Evolutionary conservation across 2,888 invertebrate genomes (phyloP).

Genomic region (Harpalus rufipes): DNA sequence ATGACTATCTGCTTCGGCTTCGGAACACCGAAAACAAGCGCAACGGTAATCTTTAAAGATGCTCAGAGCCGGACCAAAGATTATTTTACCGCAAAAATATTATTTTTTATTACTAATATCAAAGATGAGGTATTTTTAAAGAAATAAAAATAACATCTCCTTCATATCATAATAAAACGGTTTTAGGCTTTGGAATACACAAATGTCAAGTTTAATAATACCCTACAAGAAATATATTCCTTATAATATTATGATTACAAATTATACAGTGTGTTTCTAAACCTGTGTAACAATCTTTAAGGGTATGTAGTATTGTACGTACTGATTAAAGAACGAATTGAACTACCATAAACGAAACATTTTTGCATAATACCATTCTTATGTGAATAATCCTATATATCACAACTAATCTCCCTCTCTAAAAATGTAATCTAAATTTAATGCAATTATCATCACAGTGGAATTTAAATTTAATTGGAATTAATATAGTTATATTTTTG

Average conservation of each 20-base stretch:
- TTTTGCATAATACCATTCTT: too few species aligned
- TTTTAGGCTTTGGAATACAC: not conserved
- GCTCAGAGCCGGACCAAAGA: constrained; percentile 21
- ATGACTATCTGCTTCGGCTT: constrained; percentile 58
- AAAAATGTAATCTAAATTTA: too few species aligned
- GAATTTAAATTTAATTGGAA: too few species aligned
- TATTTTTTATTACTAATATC: not conserved
- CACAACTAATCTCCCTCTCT: too few species aligned
- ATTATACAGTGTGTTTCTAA: not conserved
- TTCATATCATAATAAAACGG: not conserved
- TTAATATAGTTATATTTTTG: not conserved
- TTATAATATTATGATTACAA: not conserved
- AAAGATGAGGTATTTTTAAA: not conserved
- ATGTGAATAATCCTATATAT: too few species aligned
- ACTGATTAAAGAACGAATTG: too few species aligned
- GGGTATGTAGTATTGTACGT: too few species aligned
- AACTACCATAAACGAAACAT: too few species aligned
- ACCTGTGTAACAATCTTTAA: too few species aligned
- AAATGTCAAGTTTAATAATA: not conserved
- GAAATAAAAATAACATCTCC: not conserved
- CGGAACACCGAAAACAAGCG: constrained; percentile 63
- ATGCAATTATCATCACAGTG: too few species aligned
- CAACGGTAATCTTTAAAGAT: constrained; percentile 60
- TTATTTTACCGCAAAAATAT: constrained; percentile 15
- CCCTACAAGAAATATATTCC: not conserved